Evolutionary conservation across 2,888 invertebrate species (phyloP).

Genomic region (Zele albiditarsus): DNA sequence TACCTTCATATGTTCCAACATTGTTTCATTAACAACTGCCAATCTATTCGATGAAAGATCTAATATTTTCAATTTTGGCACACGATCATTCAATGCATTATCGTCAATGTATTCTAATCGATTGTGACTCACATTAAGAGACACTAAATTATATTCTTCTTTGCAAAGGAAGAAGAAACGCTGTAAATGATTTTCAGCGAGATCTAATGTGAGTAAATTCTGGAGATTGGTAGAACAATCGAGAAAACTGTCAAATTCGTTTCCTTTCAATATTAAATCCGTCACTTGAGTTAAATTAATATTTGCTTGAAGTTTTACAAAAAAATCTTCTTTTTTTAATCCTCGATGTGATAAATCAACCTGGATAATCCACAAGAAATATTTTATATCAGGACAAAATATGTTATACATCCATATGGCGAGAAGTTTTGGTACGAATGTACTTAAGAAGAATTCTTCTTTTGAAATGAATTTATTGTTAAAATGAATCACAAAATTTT

Average conservation of each 20-base stretch:
- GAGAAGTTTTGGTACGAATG: background rate
- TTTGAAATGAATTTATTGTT: background rate
- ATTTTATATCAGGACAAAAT: background rate
- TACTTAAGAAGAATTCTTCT: background rate
- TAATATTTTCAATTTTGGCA: conserved; percentile 63
- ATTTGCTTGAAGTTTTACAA: conserved; percentile 58
- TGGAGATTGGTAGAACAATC: conserved; percentile 80
- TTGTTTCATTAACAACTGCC: conserved; percentile 65
- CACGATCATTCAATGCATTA: conserved; percentile 64
- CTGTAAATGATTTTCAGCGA: conserved; percentile 86
- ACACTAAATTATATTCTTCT: conserved; percentile 89
- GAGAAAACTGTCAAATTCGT: conserved; percentile 68
- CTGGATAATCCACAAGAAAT: conserved; percentile 48
- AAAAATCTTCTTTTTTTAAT: conserved; percentile 66
- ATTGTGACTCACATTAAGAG: conserved; percentile 89
- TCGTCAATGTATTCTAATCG: conserved; percentile 83
- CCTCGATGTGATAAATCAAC: conserved; percentile 62
- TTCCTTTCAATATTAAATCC: conserved; percentile 63
- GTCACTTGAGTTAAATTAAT: conserved; percentile 60
- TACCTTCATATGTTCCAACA: conserved; percentile 68
- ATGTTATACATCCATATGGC: background rate
- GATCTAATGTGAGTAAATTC: conserved; percentile 86
- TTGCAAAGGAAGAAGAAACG: conserved; percentile 78
- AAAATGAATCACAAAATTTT: background rate
- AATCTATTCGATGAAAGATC: conserved; percentile 68